Percentiles rank a stretch among this genome's conserved stretches.
Conservation (phyloP, 1,140 invertebrate genomes). For the Rhyzopertha dominica region DNA sequence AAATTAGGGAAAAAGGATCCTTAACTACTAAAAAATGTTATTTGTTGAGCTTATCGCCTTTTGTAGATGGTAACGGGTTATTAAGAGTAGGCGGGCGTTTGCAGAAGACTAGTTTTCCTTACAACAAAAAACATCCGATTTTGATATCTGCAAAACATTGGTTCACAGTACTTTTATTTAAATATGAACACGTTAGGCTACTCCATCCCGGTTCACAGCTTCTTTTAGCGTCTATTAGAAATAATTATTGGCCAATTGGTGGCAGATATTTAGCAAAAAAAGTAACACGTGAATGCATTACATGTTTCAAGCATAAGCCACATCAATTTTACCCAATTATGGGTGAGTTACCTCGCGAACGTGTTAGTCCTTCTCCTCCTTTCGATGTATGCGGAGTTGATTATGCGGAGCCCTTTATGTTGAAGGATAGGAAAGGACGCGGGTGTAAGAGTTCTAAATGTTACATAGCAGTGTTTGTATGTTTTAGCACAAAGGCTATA, state of each 20-base stretch:
- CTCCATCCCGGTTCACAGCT: too few species aligned
- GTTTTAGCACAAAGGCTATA: constrained; percentile 31
- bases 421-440: constrained; percentile 24
- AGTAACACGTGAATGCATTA: constrained; percentile 15
- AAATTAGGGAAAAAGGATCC: too few species aligned
- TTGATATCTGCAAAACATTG: too few species aligned
- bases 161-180: too few species aligned
- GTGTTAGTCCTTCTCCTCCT: constrained; percentile 29
- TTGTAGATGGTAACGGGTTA: too few species aligned
- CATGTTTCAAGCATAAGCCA: constrained; percentile 17
- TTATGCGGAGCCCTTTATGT: constrained; percentile 34
- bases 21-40: too few species aligned
- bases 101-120: too few species aligned
- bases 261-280: constrained; percentile 21
- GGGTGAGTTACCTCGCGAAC: constrained; percentile 36
- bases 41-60: too few species aligned
- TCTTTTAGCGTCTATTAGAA: too few species aligned
- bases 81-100: too few species aligned
- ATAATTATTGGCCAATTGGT: constrained; percentile 6
- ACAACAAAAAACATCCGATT: too few species aligned
- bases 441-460: constrained; percentile 20
- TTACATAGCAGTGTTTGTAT: constrained; percentile 35
- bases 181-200: too few species aligned
- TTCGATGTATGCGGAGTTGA: constrained; percentile 37
- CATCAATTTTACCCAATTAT: constrained; percentile 19